Conservation (phyloP, 2,113 vertebrate species). For the Pedetes capensis region DNA sequence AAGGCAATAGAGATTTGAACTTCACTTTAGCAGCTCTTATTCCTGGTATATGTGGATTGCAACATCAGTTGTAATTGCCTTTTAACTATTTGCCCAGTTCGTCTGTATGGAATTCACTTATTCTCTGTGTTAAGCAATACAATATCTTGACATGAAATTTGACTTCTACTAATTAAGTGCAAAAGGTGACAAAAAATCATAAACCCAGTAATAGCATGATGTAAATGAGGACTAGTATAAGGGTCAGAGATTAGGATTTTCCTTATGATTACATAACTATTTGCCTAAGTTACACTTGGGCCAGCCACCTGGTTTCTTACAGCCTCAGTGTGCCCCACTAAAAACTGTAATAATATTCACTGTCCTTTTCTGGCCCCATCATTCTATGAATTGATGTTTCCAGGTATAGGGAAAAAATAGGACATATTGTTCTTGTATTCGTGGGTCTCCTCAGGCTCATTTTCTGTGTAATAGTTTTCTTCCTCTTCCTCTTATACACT, state of each 20-base stretch:
- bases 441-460: not conserved
- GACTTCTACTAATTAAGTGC: not conserved
- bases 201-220: not conserved
- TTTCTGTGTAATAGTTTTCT: conserved; percentile 27
- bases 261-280: accelerated
- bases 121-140: conserved; percentile 7
- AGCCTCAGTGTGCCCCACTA: not conserved
- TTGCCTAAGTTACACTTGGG: not conserved
- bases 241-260: not conserved
- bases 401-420: not conserved
- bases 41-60: not conserved
- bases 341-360: not conserved
- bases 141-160: not conserved
- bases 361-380: not conserved
- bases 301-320: not conserved
- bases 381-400: conserved; percentile 47
- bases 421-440: not conserved
- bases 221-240: not conserved
- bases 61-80: not conserved
- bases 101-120: conserved; percentile 18
- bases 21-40: not conserved
- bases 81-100: not conserved
- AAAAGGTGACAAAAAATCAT: not conserved
- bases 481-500: conserved; percentile 22
- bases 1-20: not conserved